Percentiles rank a stretch among this genome's conserved stretches.
Conservation (phyloP, 2,113 vertebrate genomes). For the Steatornis caripensis region DNA sequence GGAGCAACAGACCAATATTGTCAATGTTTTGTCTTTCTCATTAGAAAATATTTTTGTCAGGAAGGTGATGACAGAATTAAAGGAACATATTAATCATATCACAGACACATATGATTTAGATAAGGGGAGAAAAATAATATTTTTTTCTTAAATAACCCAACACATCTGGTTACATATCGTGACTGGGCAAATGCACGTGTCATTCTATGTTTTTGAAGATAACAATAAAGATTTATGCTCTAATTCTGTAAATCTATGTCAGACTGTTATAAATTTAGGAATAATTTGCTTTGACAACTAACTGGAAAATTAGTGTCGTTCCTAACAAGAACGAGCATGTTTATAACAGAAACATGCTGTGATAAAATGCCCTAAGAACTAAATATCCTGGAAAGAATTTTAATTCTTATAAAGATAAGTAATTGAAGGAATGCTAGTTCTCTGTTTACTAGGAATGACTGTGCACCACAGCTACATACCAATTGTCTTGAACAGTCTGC, state of each 20-base stretch:
- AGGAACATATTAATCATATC: not conserved
- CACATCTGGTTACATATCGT: conserved; percentile 1
- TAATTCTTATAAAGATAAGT: conserved; percentile 67
- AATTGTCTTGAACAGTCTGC: not conserved
- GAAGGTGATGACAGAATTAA: not conserved
- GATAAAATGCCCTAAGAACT: conserved; percentile 59
- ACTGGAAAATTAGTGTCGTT: conserved; percentile 52
- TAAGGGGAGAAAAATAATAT: not conserved
- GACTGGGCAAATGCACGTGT: not conserved
- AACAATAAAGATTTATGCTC: not conserved
- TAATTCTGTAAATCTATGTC: conserved; percentile 27
- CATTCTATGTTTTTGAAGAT: conserved; percentile 13
- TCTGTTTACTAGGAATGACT: conserved; percentile 48
- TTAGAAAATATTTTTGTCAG: not conserved
- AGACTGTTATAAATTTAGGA: conserved; percentile 35
- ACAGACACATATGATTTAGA: not conserved
- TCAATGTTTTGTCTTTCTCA: not conserved
- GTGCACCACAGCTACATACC: not conserved
- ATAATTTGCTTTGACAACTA: conserved; percentile 39
- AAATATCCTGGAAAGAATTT: conserved; percentile 72
- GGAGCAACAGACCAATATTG: not conserved
- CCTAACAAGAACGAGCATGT: conserved; percentile 66
- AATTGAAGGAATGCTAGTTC: conserved; percentile 62
- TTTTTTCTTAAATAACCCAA: not conserved
- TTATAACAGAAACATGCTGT: conserved; percentile 56